These are phyloP conservation scores for Thalassoma bifasciatum DNA, from an alignment of 2,113 vertebrate genomes.

Conservation along the genomic window DNA sequence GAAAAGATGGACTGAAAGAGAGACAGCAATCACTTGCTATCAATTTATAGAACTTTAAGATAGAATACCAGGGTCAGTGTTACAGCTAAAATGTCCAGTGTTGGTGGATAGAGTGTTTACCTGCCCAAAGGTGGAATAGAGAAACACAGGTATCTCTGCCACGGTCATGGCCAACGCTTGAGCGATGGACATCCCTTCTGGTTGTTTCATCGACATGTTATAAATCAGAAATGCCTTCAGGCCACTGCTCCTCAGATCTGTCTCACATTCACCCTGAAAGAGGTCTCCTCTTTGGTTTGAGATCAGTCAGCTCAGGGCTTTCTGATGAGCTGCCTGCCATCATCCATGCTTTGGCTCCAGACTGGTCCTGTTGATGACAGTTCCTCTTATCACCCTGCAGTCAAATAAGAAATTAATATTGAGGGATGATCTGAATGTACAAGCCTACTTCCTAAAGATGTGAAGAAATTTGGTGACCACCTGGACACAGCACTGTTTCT, in stretches of 20 bases:
- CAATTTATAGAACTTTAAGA: too few relatives aligned
- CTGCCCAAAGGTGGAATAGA: slow-evolving; percentile 97
- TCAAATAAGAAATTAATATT: slow-evolving; percentile 2
- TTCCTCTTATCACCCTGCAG: slow-evolving; percentile 34
- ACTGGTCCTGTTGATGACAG: slow-evolving; percentile 20
- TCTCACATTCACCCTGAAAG: slow-evolving; percentile 42
- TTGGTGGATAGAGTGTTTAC: slow-evolving; percentile 74
- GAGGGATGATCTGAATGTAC: too few relatives aligned
- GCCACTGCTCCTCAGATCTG: background rate
- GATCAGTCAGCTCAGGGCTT: slow-evolving; percentile 56
- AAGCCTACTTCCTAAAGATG: too few relatives aligned
- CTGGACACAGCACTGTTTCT: too few relatives aligned
- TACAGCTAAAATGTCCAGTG: too few relatives aligned
- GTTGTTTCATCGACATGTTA: slow-evolving; percentile 89
- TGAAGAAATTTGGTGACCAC: too few relatives aligned
- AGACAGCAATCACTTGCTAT: background rate
- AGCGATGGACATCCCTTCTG: slow-evolving; percentile 92
- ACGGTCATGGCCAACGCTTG: slow-evolving; percentile 98
- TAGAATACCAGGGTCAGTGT: too few relatives aligned
- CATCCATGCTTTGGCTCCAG: slow-evolving; percentile 45
- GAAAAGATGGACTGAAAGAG: slow-evolving; percentile 91
- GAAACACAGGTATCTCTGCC: slow-evolving; percentile 97
- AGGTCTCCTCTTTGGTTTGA: slow-evolving; percentile 36
- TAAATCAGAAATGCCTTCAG: slow-evolving; percentile 31
- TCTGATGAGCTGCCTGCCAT: slow-evolving; percentile 23